Conservation (phyloP, 2,113 vertebrate species). For the Oncorhynchus keta region DNA sequence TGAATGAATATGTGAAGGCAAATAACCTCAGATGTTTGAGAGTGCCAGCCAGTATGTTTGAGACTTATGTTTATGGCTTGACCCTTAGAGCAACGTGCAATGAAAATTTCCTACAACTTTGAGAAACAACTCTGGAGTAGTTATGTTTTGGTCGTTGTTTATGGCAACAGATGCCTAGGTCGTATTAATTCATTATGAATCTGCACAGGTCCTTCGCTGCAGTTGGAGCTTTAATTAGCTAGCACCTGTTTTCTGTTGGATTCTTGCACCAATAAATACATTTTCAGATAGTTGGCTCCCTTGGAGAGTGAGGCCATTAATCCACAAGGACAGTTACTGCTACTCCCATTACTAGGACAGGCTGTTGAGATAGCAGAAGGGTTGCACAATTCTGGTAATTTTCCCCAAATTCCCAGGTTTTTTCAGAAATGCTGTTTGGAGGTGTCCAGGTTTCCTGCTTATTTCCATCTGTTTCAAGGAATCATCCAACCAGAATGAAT, state of each 20-base stretch:
- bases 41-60: too few relatives aligned
- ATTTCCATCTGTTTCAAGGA: too few relatives aligned
- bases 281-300: conserved; percentile 78
- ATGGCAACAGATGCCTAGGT: conserved; percentile 77
- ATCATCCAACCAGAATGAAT: too few relatives aligned
- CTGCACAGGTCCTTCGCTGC: conserved; percentile 81
- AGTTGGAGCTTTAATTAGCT: conserved; percentile 72
- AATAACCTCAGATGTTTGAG: too few relatives aligned
- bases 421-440: too few relatives aligned
- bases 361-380: too few relatives aligned
- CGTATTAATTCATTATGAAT: conserved; percentile 81
- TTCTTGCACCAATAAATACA: conserved; percentile 77
- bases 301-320: conserved; percentile 66
- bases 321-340: neutral
- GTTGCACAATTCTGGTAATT: too few relatives aligned
- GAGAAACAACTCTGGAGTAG: neutral
- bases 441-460: too few relatives aligned
- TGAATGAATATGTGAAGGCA: too few relatives aligned
- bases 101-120: neutral
- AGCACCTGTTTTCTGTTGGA: conserved; percentile 86
- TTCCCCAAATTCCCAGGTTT: too few relatives aligned
- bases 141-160: conserved; percentile 30
- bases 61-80: too few relatives aligned
- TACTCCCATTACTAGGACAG: neutral
- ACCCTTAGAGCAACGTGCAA: neutral